Evolutionary conservation across 2,113 vertebrate species (phyloP).

Genomic region (Mobula hypostoma): DNA sequence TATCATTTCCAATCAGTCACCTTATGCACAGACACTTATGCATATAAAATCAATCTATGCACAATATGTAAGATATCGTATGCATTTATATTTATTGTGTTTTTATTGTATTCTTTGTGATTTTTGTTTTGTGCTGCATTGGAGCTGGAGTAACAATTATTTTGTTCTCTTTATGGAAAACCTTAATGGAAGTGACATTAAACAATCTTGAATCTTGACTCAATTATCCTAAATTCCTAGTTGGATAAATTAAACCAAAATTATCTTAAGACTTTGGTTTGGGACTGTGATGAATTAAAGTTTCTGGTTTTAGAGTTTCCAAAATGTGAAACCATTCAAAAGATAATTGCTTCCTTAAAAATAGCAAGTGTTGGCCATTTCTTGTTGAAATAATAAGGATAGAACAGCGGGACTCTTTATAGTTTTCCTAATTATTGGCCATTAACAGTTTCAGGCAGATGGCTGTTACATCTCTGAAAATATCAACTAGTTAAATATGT

Average conservation of each 20-base stretch:
- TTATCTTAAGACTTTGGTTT: background rate
- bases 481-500: conserved; percentile 9
- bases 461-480: background rate
- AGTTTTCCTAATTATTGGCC: conserved; percentile 16
- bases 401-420: background rate
- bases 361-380: background rate
- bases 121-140: too few species aligned
- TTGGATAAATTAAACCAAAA: background rate
- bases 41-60: too few species aligned
- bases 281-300: background rate
- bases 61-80: too few species aligned
- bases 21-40: too few species aligned
- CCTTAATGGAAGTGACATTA: too few species aligned
- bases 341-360: background rate
- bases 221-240: background rate
- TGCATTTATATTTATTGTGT: too few species aligned
- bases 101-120: too few species aligned
- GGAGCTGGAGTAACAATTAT: too few species aligned
- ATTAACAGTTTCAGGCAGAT: conserved; percentile 27
- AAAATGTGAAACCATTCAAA: background rate
- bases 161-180: too few species aligned
- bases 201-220: too few species aligned
- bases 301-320: background rate
- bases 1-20: too few species aligned
- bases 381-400: background rate